Base-by-base conservation (phyloP, 2,113 vertebrate species). In the Rhipidura dahli region DNA sequence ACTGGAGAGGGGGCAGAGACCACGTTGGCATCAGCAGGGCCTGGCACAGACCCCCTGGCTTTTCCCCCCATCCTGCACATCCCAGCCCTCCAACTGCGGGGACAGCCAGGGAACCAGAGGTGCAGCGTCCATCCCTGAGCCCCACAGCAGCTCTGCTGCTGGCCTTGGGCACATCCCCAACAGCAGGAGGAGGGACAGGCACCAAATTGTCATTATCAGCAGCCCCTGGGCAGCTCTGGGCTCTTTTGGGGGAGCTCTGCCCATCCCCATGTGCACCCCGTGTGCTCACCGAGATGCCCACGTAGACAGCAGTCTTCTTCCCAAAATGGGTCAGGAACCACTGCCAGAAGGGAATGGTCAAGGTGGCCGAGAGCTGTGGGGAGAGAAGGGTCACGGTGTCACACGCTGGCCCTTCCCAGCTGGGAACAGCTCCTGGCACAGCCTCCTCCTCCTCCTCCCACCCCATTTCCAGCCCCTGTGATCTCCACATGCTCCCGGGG, bases 341-440 rank as follows among this genome's bases (percentile, higher is more conserved):
- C 87, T 99, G 99, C 99, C 99, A 99, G 84, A 98, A 69, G 3
- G 99, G 99, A 75, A 99, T 99, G 79, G 98, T 98, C 77, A 99
- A 28, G 8, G 98, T 98, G 79, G 98, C 99, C 0, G 99, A 99
- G 33, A 99, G 97, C 99, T 99, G n/a, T 18, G 51, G 54, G 40
- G 21, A 47, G 47, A 79, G 51, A 56, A 18, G 21, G 30, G 23
- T 64, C 5, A 0, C 0, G 18, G 33, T 12, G 50, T 76, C 84
- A 90, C 44, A 22, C 3, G 3, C 5, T 21, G 24, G 24, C 81
- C 70, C 54, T 70, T 61, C 57, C 35, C 56, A 37, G 39, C n/a
- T 20, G 35, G 42, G 27, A 78, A 3, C 59, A 68, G 84, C 54
- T 20, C 23, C 80, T 21, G 49, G 16, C 53, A 56, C 8, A 0